Percentiles rank a stretch among this genome's conserved stretches.
phyloP scores from a whole-genome alignment of 2,888 invertebrate genomes.

The Machimus atricapillus region DNA sequence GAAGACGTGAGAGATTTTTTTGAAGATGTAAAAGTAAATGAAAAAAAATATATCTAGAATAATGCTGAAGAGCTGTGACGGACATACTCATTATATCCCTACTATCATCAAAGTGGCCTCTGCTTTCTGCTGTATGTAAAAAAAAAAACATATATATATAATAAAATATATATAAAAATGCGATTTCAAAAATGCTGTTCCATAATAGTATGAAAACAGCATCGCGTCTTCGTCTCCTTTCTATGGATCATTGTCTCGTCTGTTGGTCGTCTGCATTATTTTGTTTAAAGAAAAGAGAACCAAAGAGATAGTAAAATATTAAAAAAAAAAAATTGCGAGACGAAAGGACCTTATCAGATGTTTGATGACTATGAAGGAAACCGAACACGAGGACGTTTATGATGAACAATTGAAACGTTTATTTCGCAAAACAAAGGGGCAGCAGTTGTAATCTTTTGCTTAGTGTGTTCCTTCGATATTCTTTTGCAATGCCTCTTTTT shows the following conservation, averaged over 20 bases:
- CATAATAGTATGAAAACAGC: not conserved
- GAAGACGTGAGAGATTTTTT: not conserved
- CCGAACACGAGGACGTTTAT: constrained; percentile 25
- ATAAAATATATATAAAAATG: not conserved
- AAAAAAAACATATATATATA: not conserved
- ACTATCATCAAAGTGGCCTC: constrained; percentile 39
- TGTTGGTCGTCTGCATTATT: not conserved
- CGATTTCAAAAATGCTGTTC: not conserved
- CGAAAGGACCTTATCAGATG: constrained; percentile 28
- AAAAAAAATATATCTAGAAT: not conserved
- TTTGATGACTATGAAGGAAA: constrained; percentile 22
- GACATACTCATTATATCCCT: constrained; percentile 13
- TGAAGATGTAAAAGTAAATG: not conserved
- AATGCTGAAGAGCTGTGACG: not conserved
- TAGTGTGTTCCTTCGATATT: not conserved
- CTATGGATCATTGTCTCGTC: constrained; percentile 27
- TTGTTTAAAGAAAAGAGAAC: not conserved
- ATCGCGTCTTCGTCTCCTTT: constrained; percentile 33
- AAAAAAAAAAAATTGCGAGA: not conserved
- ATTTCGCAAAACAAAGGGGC: constrained; percentile 33
- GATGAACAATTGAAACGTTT: not conserved
- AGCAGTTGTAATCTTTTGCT: not conserved
- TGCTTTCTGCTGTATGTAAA: not conserved
- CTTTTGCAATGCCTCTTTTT: not conserved
- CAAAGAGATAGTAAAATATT: not conserved